These are phyloP conservation scores for Aegithalos caudatus DNA, from an alignment of 2,113 vertebrate species.

Conservation along the genomic window DNA sequence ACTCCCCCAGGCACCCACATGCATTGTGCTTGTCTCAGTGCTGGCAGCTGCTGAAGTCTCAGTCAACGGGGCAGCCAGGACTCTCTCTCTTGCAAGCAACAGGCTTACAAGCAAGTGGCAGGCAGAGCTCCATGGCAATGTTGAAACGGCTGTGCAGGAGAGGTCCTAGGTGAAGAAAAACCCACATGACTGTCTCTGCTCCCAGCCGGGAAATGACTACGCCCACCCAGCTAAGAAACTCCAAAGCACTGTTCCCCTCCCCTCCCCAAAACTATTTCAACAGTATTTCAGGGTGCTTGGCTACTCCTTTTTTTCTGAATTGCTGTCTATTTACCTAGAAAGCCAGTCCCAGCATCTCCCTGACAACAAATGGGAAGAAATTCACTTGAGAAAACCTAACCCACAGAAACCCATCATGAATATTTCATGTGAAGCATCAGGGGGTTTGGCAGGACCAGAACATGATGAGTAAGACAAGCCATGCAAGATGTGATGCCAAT, in stretches of 20 bases:
- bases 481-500: neutral
- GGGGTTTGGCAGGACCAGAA: neutral
- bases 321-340: neutral
- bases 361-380: neutral
- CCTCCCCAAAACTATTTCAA: neutral
- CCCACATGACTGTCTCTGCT: neutral
- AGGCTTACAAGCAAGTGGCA: neutral
- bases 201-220: accelerated
- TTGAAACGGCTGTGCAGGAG: neutral
- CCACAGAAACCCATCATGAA: neutral
- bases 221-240: neutral
- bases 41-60: neutral
- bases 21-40: neutral
- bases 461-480: neutral
- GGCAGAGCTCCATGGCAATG: neutral
- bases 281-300: neutral
- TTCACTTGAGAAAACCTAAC: neutral
- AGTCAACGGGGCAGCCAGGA: neutral
- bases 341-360: neutral
- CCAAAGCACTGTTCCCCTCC: neutral
- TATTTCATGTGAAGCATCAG: neutral
- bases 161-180: neutral
- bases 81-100: neutral
- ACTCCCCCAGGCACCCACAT: neutral
- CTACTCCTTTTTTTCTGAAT: neutral